Conservation (phyloP, 37 sponge, comb jelly and placozoan genomes). For the Cladorhizidae sp. region DNA sequence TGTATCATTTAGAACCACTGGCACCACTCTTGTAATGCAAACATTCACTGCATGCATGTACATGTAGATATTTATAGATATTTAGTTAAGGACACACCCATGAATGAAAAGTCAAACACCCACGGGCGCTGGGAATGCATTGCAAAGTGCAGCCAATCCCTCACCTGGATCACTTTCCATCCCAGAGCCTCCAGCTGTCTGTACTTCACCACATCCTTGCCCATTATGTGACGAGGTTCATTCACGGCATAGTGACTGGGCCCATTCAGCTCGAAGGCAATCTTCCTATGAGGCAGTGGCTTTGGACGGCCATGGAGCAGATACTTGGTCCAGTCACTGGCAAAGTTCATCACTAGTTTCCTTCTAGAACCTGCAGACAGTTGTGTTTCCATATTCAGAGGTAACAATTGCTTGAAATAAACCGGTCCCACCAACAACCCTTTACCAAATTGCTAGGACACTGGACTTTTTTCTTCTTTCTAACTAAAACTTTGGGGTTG, state of each 20-base stretch:
- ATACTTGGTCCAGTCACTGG: not conserved
- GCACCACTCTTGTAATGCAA: too few species aligned
- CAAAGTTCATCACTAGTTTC: not conserved
- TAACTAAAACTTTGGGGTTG: too few species aligned
- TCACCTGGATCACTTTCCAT: not conserved
- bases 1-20: too few species aligned
- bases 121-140: too few species aligned
- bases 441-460: too few species aligned
- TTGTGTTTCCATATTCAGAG: too few species aligned
- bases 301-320: not conserved
- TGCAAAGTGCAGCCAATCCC: not conserved
- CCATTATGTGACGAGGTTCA: not conserved
- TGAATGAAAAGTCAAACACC: not conserved
- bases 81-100: not conserved
- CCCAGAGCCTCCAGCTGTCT: not conserved
- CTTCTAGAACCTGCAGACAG: not conserved
- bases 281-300: not conserved
- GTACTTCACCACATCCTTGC: not conserved
- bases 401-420: too few species aligned
- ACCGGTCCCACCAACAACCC: too few species aligned
- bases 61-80: too few species aligned
- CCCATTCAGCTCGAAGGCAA: slow-evolving; percentile 2
- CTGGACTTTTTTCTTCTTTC: too few species aligned
- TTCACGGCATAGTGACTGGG: not conserved
- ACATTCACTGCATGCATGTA: too few species aligned